Evolutionary conservation across 35 echinoderm and acorn worm genomes (phyloP).

Genomic region (Acanthaster planci): DNA sequence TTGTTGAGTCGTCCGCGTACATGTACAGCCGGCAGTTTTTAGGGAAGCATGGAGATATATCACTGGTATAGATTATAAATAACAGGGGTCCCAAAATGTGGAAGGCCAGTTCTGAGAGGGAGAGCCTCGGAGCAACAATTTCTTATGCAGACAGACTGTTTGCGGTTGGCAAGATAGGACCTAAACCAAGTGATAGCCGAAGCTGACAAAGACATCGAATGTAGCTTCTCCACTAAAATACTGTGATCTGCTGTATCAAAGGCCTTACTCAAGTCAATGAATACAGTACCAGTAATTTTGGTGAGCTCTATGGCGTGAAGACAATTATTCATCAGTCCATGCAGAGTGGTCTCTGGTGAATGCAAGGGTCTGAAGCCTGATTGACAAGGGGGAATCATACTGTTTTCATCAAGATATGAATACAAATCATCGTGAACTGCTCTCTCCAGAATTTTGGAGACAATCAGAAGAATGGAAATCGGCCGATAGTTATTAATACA

Average conservation of each 20-base stretch:
- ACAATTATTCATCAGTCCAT: not conserved
- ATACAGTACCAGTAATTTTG: conserved; percentile 21
- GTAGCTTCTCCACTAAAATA: conserved; percentile 26
- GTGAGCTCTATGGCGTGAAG: not conserved
- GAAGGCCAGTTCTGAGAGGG: not conserved
- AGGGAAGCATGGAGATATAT: not conserved
- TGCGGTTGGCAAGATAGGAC: too few relatives aligned
- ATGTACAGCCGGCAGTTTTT: not conserved
- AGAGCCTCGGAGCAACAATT: not conserved
- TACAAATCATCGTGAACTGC: too few relatives aligned
- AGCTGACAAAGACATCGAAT: not conserved
- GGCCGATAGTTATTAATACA: too few relatives aligned
- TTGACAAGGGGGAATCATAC: not conserved
- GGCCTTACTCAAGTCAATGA: conserved; percentile 41
- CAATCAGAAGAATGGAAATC: too few relatives aligned
- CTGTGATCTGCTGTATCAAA: conserved; percentile 35
- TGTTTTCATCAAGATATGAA: not conserved
- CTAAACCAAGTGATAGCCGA: not conserved
- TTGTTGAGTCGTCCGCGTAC: conserved; percentile 18
- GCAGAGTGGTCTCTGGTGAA: not conserved
- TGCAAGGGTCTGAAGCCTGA: not conserved
- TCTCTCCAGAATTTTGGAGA: too few relatives aligned
- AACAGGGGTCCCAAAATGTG: conserved; percentile 32
- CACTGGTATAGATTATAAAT: conserved; percentile 32
- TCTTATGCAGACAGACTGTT: too few relatives aligned